These are phyloP conservation scores for Hesperophylax magnus DNA, from an alignment of 1,140 invertebrate species.

Conservation along the genomic window DNA sequence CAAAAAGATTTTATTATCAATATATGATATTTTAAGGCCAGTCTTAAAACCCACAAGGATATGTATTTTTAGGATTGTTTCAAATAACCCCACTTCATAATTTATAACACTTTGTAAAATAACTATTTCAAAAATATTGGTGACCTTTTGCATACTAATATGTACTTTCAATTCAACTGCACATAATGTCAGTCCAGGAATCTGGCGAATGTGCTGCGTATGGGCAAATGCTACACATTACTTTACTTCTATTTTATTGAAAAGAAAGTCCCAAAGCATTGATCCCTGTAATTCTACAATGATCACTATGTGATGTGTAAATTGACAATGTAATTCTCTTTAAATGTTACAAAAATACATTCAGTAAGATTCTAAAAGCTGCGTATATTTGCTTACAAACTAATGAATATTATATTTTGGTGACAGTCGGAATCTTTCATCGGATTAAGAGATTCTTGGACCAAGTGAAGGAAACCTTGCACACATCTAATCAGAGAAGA, in stretches of 20 bases:
- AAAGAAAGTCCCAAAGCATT: background rate
- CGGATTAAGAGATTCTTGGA: conserved; percentile 1
- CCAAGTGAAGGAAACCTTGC: background rate
- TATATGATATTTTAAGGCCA: conserved; percentile 33
- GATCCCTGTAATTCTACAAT: conserved; percentile 13
- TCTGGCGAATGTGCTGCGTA: background rate
- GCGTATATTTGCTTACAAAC: conserved; percentile 4
- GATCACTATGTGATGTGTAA: background rate
- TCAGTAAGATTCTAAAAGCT: conserved; percentile 16
- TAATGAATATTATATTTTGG: background rate
- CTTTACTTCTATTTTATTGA: background rate
- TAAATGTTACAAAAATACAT: conserved; percentile 5
- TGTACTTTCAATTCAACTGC: background rate
- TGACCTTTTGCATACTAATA: conserved; percentile 1
- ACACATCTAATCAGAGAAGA: background rate
- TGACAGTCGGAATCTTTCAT: background rate
- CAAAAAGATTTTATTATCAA: background rate
- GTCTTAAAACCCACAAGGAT: conserved; percentile 22
- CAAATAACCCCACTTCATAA: conserved; percentile 3
- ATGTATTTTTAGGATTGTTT: conserved; percentile 23
- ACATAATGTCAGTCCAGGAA: background rate
- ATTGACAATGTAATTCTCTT: conserved; percentile 1
- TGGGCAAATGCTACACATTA: background rate
- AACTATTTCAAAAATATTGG: conserved; percentile 8
- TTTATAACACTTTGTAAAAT: conserved; percentile 12